Conservation (phyloP, 2,797 vertebrate genomes). For the Podarcis siculus region DNA sequence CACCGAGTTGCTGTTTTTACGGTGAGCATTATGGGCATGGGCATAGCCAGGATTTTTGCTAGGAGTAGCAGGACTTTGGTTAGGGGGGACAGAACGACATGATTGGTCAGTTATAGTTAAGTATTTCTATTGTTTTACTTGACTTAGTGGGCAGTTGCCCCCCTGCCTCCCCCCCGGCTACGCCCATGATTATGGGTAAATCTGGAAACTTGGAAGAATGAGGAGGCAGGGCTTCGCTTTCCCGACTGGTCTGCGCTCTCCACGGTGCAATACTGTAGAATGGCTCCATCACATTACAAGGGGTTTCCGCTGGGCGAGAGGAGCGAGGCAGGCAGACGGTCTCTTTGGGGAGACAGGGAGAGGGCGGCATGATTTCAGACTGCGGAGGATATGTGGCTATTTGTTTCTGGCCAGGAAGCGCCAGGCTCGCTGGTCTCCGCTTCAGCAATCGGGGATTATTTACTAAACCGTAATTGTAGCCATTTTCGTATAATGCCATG, state of each 20-base stretch:
- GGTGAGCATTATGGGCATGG: no score
- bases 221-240: neutral
- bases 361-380: neutral
- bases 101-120: no score
- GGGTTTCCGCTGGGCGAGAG: neutral
- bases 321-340: neutral
- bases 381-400: neutral
- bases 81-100: no score
- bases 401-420: slow-evolving; percentile 11
- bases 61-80: no score
- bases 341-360: neutral
- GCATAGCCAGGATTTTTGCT: no score
- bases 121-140: no score
- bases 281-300: neutral
- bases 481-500: slow-evolving; percentile 20
- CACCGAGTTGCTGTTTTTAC: no score
- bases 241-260: neutral
- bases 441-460: slow-evolving; percentile 2
- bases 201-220: neutral
- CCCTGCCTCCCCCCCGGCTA: no score
- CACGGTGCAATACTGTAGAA: neutral
- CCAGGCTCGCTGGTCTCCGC: neutral
- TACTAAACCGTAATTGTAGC: slow-evolving; percentile 21
- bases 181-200: no score
- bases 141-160: no score